Evolutionary conservation across 2,888 invertebrate species (phyloP), one percentile per base, ranked within the genome.

Genomic region (Cremastinae sp.): DNA sequence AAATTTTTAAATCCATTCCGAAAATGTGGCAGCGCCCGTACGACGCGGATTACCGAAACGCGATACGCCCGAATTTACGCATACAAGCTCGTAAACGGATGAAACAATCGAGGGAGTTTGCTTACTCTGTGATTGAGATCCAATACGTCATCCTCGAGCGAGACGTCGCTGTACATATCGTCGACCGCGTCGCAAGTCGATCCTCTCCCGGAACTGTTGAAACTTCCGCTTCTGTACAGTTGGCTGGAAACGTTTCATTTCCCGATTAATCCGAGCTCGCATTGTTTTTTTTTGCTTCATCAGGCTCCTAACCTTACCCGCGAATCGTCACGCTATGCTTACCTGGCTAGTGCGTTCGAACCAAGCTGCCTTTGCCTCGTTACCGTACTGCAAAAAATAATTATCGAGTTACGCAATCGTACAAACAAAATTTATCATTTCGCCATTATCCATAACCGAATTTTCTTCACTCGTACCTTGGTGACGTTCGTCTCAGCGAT

Each of bases 131-230:
- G 96, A 91, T 96, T 97, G 87, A 98, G 94, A 91, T 97, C 97
- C 91, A 96, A 95, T 73, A 98, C 96, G 91, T 97, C 97, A 89
- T 98, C 97, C 90, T 96, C 96, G 82, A 97, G 91, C 82, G 96
- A 96, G 70, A 96, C 96, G 92, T 98, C 97, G 81, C 97, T 97
- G 92, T 96, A 97, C 94, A 97, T 96, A 91, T 97, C 97, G 93
- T 97, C 97, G 71, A 95, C 96, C 86, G 95, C 95, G 91, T 97
- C 96, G 90, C 96, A 96, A 88, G 94, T 96, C 83, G 97, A 97
- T 89, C 96, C 96, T 90, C 96, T 94, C 82, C 97, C 96, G 75
- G 96, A 96, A 84, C 96, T 96, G 92, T 96, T 96, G 91, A 97
- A 97, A 91, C 96, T 96, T 89, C 96, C 96, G 90, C 96, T 96